These are phyloP conservation scores for Ypsolopha scabrella DNA, from an alignment of 2,888 invertebrate species.

Conservation along the genomic window DNA sequence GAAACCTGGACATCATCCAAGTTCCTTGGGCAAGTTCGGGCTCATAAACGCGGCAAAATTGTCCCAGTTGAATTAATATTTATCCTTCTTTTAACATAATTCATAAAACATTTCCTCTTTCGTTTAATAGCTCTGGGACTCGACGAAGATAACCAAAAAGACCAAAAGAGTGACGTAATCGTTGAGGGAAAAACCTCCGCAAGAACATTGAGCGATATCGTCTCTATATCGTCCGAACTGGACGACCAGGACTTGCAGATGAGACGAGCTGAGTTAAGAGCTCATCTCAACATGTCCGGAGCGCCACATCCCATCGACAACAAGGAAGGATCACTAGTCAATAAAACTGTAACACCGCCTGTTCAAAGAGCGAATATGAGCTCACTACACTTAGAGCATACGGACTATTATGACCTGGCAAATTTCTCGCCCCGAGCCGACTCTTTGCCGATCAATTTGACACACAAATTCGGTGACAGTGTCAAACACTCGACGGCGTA, in stretches of 20 bases:
- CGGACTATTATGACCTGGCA: slow-evolving; percentile 38
- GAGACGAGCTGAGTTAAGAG: slow-evolving; percentile 55
- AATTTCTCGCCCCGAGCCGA: slow-evolving; percentile 45
- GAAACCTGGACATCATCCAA: slow-evolving; percentile 9
- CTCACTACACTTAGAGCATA: slow-evolving; percentile 43
- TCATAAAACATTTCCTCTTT: background rate
- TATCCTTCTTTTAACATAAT: background rate
- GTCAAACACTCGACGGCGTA: slow-evolving; percentile 36
- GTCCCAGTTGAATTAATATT: background rate
- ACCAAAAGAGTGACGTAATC: slow-evolving; percentile 46
- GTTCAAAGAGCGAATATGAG: slow-evolving; percentile 42
- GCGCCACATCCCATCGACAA: slow-evolving; percentile 23
- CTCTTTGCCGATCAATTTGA: slow-evolving; percentile 48
- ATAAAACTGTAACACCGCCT: slow-evolving; percentile 47
- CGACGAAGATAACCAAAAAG: slow-evolving; percentile 40
- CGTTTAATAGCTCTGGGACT: slow-evolving; percentile 66
- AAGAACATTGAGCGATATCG: slow-evolving; percentile 77
- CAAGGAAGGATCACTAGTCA: slow-evolving; percentile 27
- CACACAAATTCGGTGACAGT: slow-evolving; percentile 20
- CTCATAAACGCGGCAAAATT: slow-evolving; percentile 10
- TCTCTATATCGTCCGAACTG: slow-evolving; percentile 76
- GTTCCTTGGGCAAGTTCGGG: slow-evolving; percentile 8
- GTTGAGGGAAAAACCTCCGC: slow-evolving; percentile 73
- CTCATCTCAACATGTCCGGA: slow-evolving; percentile 30
- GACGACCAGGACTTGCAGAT: slow-evolving; percentile 75